A percentile compares a stretch with the other conserved stretches of the same genome.
Evolutionary conservation across 2,113 vertebrate species (phyloP).

Genomic region (Rhea americana): DNA sequence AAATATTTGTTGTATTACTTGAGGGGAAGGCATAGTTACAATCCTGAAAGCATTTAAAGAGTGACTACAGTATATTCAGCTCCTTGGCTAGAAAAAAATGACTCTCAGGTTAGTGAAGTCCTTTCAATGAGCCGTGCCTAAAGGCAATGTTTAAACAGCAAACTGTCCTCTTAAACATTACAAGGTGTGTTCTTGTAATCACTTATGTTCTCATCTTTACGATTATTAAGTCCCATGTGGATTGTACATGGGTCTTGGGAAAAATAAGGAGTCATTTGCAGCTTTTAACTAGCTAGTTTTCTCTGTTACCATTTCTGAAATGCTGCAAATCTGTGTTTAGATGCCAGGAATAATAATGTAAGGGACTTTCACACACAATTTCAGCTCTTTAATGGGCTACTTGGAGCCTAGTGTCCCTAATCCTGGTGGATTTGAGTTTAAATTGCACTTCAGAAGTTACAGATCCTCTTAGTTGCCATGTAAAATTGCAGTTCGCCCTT

Average conservation of each 20-base stretch:
- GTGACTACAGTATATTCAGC: neutral
- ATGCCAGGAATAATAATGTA: constrained; percentile 21
- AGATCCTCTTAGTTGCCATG: constrained; percentile 31
- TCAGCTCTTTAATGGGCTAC: constrained; percentile 16
- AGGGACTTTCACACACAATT: constrained; percentile 1
- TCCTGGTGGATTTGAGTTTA: constrained; percentile 49
- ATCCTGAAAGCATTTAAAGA: neutral
- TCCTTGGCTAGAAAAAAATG: neutral
- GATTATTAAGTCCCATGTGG: constrained; percentile 32
- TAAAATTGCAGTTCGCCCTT: constrained; percentile 29
- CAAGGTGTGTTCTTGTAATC: constrained; percentile 51
- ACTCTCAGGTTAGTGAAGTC: neutral
- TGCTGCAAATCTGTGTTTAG: constrained; percentile 30
- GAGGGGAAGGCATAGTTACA: neutral
- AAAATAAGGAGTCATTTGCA: neutral
- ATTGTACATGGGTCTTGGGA: neutral
- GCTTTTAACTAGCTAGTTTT: constrained; percentile 30
- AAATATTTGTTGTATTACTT: neutral
- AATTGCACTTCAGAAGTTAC: constrained; percentile 32
- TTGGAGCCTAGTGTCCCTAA: constrained; percentile 1
- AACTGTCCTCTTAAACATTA: constrained; percentile 33
- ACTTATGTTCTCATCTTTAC: neutral
- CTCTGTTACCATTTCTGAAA: constrained; percentile 11
- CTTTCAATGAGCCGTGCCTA: neutral
- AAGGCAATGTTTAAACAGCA: neutral